Conservation (phyloP, 2,888 invertebrate genomes). For the Microchrysa polita region DNA sequence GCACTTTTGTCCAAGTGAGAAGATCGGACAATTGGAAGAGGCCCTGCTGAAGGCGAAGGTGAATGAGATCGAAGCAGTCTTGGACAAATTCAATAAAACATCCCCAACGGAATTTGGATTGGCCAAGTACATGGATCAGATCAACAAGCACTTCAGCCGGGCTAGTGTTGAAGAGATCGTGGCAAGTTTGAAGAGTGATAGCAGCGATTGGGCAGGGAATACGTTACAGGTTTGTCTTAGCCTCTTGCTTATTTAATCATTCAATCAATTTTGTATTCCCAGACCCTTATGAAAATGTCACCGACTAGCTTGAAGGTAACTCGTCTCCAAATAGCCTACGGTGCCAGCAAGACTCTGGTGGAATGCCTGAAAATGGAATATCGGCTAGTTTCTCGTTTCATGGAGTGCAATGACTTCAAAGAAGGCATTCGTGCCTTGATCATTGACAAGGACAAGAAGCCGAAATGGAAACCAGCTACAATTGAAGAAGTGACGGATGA, state of each 20-base stretch:
- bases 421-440: slow-evolving; percentile 90
- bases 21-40: slow-evolving; percentile 58
- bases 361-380: slow-evolving; percentile 95
- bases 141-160: slow-evolving; percentile 81
- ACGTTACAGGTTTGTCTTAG: slow-evolving; percentile 68
- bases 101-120: slow-evolving; percentile 74
- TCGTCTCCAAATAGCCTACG: slow-evolving; percentile 78
- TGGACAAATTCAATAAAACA: slow-evolving; percentile 72
- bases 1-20: slow-evolving; percentile 70
- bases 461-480: slow-evolving; percentile 86
- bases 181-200: slow-evolving; percentile 76
- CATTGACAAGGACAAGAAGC: slow-evolving; percentile 93
- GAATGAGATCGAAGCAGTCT: slow-evolving; percentile 59
- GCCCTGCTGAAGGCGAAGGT: slow-evolving; percentile 59
- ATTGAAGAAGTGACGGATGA: slow-evolving; percentile 80
- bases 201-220: slow-evolving; percentile 84
- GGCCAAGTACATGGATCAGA: slow-evolving; percentile 74
- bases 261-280: slow-evolving; percentile 41
- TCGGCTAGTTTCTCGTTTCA: slow-evolving; percentile 75
- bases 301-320: slow-evolving; percentile 94
- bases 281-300: slow-evolving; percentile 80
- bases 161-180: slow-evolving; percentile 82
- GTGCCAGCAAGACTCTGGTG: slow-evolving; percentile 75
- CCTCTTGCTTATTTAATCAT: neutral
- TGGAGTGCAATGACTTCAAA: slow-evolving; percentile 80